Evolutionary conservation across 2,797 vertebrate genomes (phyloP).

Genomic region (Leontopithecus rosalia): DNA sequence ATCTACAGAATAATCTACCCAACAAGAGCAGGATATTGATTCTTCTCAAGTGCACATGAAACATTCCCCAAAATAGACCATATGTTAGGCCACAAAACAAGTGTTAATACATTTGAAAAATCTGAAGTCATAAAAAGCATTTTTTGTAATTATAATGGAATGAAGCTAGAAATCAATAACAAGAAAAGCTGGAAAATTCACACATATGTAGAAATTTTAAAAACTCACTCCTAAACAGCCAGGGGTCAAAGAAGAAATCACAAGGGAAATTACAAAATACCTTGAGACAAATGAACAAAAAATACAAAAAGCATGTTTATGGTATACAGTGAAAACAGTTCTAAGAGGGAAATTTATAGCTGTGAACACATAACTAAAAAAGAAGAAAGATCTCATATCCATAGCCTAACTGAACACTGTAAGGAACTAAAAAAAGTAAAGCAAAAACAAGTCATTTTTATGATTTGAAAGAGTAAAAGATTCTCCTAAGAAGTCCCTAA

Average conservation of each 20-base stretch:
- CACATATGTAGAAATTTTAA: not conserved
- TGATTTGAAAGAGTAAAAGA: not conserved
- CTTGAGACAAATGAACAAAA: not conserved
- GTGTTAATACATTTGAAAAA: not conserved
- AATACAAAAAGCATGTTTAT: not conserved
- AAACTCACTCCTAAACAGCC: not conserved
- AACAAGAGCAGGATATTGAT: not conserved
- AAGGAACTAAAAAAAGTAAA: not conserved
- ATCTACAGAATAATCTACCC: not conserved
- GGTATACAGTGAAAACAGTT: not conserved
- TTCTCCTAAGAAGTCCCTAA: not conserved
- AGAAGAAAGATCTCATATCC: not conserved
- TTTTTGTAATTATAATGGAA: not conserved
- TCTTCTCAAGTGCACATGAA: not conserved
- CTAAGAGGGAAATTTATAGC: not conserved
- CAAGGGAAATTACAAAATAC: too few relatives aligned
- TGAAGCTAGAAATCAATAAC: not conserved
- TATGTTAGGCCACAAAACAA: not conserved
- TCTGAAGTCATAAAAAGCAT: not conserved
- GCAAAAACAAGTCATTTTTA: not conserved
- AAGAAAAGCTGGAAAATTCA: not conserved
- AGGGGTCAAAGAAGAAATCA: not conserved
- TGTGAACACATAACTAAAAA: not conserved
- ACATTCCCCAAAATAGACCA: not conserved
- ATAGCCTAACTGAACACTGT: not conserved